These are phyloP conservation scores for Acropora yongei DNA, from an alignment of 64 coral and sea anemone species.

Conservation along the genomic window DNA sequence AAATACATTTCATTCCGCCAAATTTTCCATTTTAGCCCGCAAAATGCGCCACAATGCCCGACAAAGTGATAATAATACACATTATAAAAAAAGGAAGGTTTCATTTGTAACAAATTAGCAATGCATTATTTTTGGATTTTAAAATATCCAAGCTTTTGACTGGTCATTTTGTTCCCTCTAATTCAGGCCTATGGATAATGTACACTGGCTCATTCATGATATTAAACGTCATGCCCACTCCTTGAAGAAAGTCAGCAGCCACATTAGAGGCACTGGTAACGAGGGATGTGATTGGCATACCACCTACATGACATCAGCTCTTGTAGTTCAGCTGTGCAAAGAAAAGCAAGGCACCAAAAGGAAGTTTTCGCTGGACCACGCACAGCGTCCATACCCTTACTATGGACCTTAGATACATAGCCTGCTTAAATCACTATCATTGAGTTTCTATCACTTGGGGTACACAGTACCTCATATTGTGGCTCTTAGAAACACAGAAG, in stretches of 20 bases:
- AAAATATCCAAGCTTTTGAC: conserved; percentile 6
- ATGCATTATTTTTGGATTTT: conserved; percentile 12
- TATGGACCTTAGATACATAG: conserved; percentile 26
- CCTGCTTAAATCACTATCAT: background rate
- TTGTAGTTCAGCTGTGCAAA: conserved; percentile 33
- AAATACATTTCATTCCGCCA: too few species aligned
- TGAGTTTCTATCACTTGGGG: too few species aligned
- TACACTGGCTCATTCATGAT: conserved; percentile 43
- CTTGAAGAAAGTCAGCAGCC: background rate
- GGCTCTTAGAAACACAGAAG: conserved; percentile 5
- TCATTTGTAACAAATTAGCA: conserved; percentile 6
- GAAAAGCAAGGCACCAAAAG: conserved; percentile 44
- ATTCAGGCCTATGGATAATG: conserved; percentile 38
- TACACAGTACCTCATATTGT: background rate
- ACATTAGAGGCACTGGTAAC: conserved; percentile 34
- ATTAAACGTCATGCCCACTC: conserved; percentile 28
- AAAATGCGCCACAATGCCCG: too few species aligned
- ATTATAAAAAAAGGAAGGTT: background rate
- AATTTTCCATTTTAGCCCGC: too few species aligned
- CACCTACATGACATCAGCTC: conserved; percentile 44
- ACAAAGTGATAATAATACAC: too few species aligned
- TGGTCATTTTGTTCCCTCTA: conserved; percentile 16
- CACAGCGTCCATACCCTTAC: conserved; percentile 28
- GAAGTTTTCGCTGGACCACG: conserved; percentile 47
- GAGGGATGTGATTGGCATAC: conserved; percentile 55